A percentile compares a stretch with the other conserved stretches of the same genome.
Evolutionary conservation across 2,888 invertebrate species (phyloP).

Genomic region (Drosophila hamatofila): DNA sequence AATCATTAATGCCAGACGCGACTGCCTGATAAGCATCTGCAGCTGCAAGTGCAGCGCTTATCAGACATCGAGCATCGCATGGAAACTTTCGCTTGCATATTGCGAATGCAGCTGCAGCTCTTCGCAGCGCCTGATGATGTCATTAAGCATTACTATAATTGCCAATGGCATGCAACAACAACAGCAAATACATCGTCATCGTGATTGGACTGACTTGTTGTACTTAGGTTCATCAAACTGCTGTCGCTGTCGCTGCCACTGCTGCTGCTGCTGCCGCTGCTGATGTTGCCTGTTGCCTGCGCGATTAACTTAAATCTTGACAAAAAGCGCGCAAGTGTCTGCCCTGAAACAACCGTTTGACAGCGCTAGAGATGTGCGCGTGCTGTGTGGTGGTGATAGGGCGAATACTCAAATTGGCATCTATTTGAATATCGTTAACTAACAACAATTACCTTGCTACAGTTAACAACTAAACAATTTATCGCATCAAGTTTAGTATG

Average conservation of each 20-base stretch:
- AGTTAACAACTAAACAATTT: not conserved
- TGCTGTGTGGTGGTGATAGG: constrained; percentile 7
- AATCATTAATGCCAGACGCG: constrained; percentile 55
- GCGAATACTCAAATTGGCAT: not conserved
- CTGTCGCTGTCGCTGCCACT: constrained; percentile 11
- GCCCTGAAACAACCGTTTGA: constrained; percentile 32
- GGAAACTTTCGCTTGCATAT: constrained; percentile 55
- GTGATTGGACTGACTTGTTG: constrained; percentile 51
- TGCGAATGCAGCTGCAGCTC: constrained; percentile 33
- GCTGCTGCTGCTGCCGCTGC: not conserved
- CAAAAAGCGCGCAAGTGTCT: constrained; percentile 77
- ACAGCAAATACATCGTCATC: constrained; percentile 30
- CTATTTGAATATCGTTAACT: not conserved
- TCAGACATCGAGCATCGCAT: constrained; percentile 43
- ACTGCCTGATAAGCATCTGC: constrained; percentile 53
- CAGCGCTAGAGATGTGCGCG: constrained; percentile 45
- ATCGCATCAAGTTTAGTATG: not conserved
- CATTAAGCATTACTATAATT: constrained; percentile 63
- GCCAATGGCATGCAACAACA: constrained; percentile 49
- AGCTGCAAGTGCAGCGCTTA: constrained; percentile 55
- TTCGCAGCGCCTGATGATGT: constrained; percentile 47
- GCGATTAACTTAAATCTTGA: constrained; percentile 77
- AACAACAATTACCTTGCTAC: not conserved
- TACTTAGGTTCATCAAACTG: constrained; percentile 75
- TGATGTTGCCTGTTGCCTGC: constrained; percentile 12